These are phyloP conservation scores for Napeogenes inachia DNA, from an alignment of 2,888 invertebrate species.

Conservation along the genomic window DNA sequence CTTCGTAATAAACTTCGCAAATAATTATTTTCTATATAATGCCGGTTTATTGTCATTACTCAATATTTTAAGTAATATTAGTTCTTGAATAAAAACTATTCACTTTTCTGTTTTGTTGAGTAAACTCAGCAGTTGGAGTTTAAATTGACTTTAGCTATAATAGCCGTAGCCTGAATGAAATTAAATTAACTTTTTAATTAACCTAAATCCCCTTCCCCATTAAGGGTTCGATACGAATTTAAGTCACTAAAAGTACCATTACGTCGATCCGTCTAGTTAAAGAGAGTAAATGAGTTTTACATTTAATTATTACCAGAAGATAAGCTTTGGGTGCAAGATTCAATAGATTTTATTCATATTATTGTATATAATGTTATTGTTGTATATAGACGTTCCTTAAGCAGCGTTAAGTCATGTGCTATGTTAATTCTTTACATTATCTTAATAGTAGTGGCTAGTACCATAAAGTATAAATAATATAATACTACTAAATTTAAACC, in stretches of 20 bases:
- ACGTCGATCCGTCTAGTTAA: constrained; percentile 19
- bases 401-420: no score
- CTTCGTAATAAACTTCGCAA: no score
- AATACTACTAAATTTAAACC: no score
- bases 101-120: not conserved
- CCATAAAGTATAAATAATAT: no score
- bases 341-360: not conserved
- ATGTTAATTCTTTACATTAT: no score
- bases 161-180: constrained; percentile 22
- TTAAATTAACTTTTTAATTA: constrained; percentile 32
- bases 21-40: no score
- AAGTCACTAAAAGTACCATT: constrained; percentile 24
- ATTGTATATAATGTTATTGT: no score
- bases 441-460: no score
- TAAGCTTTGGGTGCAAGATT: not conserved
- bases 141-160: constrained; percentile 22
- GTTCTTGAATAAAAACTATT: not conserved
- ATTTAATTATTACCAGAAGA: constrained; percentile 16
- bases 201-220: constrained; percentile 31
- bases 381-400: no score
- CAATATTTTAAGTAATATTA: not conserved
- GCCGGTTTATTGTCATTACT: no score
- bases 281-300: constrained; percentile 20
- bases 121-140: constrained; percentile 11
- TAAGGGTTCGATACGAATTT: constrained; percentile 26